Evolutionary conservation across 2,888 invertebrate species (phyloP).

Genomic region (Temnothorax rugatulus): DNA sequence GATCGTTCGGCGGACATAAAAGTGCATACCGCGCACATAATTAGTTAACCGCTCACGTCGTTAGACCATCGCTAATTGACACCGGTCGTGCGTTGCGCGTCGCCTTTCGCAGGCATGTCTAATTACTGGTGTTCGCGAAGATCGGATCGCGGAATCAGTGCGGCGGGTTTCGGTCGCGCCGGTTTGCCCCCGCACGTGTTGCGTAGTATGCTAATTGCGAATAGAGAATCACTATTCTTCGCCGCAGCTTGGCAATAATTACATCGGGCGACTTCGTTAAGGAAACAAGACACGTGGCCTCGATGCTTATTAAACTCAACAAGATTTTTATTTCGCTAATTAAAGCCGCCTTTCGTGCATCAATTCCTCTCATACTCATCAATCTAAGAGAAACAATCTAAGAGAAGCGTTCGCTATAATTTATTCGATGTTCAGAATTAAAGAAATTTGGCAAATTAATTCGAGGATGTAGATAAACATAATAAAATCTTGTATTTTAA

Average conservation of each 20-base stretch:
- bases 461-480: neutral
- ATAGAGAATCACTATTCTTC: slow-evolving; percentile 40
- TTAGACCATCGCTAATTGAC: slow-evolving; percentile 58
- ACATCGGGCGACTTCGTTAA: slow-evolving; percentile 31
- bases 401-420: neutral
- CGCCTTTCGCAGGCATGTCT: slow-evolving; percentile 38
- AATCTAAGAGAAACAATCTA: neutral
- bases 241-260: slow-evolving; percentile 36
- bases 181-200: slow-evolving; percentile 24
- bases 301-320: slow-evolving; percentile 23
- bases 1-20: slow-evolving; percentile 26
- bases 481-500: neutral
- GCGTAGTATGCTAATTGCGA: slow-evolving; percentile 37
- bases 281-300: slow-evolving; percentile 4
- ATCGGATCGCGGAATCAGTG: slow-evolving; percentile 28
- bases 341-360: neutral
- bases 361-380: neutral
- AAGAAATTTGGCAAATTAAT: neutral
- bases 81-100: slow-evolving; percentile 41
- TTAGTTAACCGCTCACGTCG: slow-evolving; percentile 57
- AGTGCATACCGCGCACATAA: slow-evolving; percentile 36
- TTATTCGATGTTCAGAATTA: neutral
- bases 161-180: slow-evolving; percentile 8
- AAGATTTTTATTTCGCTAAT: slow-evolving; percentile 38
- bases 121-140: slow-evolving; percentile 42